Evolutionary conservation across 1,140 invertebrate genomes (phyloP).

Genomic region (Drosophila triauraria): DNA sequence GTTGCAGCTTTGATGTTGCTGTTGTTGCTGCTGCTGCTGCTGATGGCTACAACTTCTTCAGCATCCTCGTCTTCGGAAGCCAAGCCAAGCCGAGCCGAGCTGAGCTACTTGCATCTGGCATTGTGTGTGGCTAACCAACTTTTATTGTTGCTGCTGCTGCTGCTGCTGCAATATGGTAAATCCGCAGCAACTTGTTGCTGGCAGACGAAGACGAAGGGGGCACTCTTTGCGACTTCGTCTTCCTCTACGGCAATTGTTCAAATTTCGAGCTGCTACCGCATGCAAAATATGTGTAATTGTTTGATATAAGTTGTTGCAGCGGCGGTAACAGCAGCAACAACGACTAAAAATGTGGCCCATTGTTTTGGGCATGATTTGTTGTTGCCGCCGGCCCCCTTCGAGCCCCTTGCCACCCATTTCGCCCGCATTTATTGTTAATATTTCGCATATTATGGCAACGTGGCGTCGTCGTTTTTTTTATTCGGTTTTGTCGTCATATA

Average conservation of each 20-base stretch:
- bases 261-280: conserved; percentile 65
- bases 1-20: conserved; percentile 34
- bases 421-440: conserved; percentile 76
- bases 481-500: conserved; percentile 52
- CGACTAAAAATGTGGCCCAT: conserved; percentile 82
- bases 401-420: conserved; percentile 1
- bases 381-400: conserved; percentile 30
- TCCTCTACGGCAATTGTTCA: conserved; percentile 60
- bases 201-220: conserved; percentile 11
- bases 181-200: conserved; percentile 46
- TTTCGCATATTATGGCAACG: conserved; percentile 79
- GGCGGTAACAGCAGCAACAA: conserved; percentile 40
- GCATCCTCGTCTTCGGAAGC: conserved; percentile 36
- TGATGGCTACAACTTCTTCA: conserved; percentile 62
- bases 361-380: conserved; percentile 84
- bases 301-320: conserved; percentile 79
- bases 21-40: conserved; percentile 26
- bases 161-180: conserved; percentile 53
- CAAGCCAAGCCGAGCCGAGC: background rate
- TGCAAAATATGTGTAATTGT: conserved; percentile 85
- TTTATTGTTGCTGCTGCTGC: conserved; percentile 50
- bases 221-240: conserved; percentile 29
- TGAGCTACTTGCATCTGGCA: conserved; percentile 39
- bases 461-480: conserved; percentile 51
- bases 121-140: conserved; percentile 54